Evolutionary conservation across 2,797 vertebrate species (phyloP).

Genomic region (Tachyglossus aculeatus): DNA sequence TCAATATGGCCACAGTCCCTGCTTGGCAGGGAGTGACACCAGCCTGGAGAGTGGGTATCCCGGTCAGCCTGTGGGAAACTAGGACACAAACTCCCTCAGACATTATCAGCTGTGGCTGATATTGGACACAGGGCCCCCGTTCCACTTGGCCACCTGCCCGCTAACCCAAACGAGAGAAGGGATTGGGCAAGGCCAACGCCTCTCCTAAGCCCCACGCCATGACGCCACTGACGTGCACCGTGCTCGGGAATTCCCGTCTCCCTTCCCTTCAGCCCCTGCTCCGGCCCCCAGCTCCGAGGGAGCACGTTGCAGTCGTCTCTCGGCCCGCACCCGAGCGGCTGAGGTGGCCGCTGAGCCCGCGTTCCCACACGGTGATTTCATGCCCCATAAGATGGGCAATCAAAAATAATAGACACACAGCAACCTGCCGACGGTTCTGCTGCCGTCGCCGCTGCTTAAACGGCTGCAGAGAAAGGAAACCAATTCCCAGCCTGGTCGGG

Average conservation of each 20-base stretch:
- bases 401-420: constrained; percentile 30
- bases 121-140: too few species aligned
- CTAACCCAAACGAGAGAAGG: too few species aligned
- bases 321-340: neutral
- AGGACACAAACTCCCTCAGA: too few species aligned
- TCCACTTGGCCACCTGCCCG: too few species aligned
- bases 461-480: constrained; percentile 32
- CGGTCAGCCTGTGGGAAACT: too few species aligned
- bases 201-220: neutral
- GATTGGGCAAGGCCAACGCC: too few species aligned
- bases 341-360: accelerated
- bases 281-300: neutral
- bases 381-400: constrained; percentile 27
- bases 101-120: too few species aligned
- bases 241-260: neutral
- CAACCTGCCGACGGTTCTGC: neutral
- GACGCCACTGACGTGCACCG: neutral
- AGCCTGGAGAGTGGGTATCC: too few species aligned
- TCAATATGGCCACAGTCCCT: too few species aligned
- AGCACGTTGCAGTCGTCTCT: neutral
- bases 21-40: too few species aligned
- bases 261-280: neutral
- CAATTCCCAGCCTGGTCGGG: constrained; percentile 29
- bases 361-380: neutral
- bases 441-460: neutral